phyloP scores from a whole-genome alignment of 2,888 invertebrate species.

The Gymnocheta viridis region DNA sequence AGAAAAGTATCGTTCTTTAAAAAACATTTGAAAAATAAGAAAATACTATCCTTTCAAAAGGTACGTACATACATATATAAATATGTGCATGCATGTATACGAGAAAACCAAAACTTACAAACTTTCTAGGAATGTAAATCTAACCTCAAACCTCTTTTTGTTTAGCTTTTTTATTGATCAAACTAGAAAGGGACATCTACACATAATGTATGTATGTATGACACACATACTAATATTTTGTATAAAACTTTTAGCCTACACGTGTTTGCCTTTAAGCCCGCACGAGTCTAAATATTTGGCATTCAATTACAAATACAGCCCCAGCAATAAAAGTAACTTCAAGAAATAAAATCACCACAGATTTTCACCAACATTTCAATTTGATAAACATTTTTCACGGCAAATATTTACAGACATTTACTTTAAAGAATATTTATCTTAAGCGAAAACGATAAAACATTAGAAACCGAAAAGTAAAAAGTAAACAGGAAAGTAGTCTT shows the following conservation, averaged over 20 bases:
- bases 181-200: background rate
- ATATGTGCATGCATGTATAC: background rate
- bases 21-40: no score
- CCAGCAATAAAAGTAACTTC: background rate
- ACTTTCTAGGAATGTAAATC: background rate
- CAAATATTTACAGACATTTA: slow-evolving; percentile 63
- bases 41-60: no score
- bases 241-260: slow-evolving; percentile 50
- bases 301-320: slow-evolving; percentile 47
- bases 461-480: slow-evolving; percentile 1
- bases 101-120: background rate
- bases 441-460: slow-evolving; percentile 22
- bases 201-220: background rate
- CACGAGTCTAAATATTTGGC: slow-evolving; percentile 12
- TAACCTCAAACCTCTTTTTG: slow-evolving; percentile 42
- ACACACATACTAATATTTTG: background rate
- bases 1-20: no score
- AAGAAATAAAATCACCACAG: slow-evolving; percentile 40
- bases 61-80: no score
- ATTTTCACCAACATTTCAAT: slow-evolving; percentile 68
- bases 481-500: slow-evolving; percentile 21
- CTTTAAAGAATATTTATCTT: slow-evolving; percentile 56
- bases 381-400: slow-evolving; percentile 68
- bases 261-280: slow-evolving; percentile 58
- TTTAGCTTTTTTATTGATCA: background rate